Percentiles rank a stretch among this genome's conserved stretches.
phyloP scores from a whole-genome alignment of 2,113 vertebrate genomes.

The Corvus hawaiiensis region DNA sequence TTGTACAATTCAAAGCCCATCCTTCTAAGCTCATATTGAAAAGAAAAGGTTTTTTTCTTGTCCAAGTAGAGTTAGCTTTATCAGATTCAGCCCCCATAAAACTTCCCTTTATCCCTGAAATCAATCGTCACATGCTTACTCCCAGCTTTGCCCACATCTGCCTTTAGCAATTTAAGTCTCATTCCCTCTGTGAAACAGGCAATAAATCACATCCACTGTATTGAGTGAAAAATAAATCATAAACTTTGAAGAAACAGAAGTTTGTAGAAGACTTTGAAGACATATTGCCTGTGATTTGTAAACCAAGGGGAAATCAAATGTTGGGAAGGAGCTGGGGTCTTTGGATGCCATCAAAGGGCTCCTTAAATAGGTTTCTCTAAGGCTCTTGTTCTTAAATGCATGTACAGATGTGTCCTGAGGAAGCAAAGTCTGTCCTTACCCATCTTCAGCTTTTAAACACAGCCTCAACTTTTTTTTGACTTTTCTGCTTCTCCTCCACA shows the following conservation, averaged over 20 bases:
- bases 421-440: background rate
- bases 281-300: background rate
- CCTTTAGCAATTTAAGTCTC: slow-evolving; percentile 53
- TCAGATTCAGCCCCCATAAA: background rate
- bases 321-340: background rate
- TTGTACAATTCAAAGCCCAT: background rate
- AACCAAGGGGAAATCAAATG: background rate
- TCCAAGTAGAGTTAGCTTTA: background rate
- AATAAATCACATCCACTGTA: slow-evolving; percentile 58
- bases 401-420: background rate
- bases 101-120: slow-evolving; percentile 4
- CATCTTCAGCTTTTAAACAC: background rate
- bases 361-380: background rate
- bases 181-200: slow-evolving; percentile 33
- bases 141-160: slow-evolving; percentile 5
- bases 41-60: background rate
- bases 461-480: background rate
- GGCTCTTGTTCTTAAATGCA: background rate
- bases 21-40: background rate
- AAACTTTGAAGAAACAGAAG: slow-evolving; percentile 46
- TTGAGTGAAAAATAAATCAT: slow-evolving; percentile 61
- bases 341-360: background rate
- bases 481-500: background rate
- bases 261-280: slow-evolving; percentile 10
- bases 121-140: background rate